Evolutionary conservation across 2,888 invertebrate species (phyloP).

Genomic region (Cartodere bifasciata): DNA sequence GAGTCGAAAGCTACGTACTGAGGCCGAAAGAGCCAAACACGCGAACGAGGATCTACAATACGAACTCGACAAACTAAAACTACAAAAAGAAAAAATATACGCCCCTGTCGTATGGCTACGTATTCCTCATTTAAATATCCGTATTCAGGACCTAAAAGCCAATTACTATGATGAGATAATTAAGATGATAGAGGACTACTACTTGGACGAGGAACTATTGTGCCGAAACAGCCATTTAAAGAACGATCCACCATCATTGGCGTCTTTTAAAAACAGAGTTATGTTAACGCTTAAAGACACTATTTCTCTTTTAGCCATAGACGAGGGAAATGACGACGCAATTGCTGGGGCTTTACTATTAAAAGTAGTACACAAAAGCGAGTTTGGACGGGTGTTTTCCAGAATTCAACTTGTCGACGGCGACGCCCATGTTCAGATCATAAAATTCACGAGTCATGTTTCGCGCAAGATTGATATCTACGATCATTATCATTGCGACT

Average conservation of each 20-base stretch:
- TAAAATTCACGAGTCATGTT: conserved; percentile 22
- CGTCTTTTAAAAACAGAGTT: conserved; percentile 23
- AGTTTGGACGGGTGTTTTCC: conserved; percentile 28
- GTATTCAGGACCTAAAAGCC: conserved; percentile 28
- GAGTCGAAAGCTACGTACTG: conserved; percentile 28
- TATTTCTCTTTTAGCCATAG: conserved; percentile 27
- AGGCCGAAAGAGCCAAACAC: conserved; percentile 23
- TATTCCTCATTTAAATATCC: conserved; percentile 23
- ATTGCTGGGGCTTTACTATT: conserved; percentile 28
- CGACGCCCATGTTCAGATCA: conserved; percentile 25
- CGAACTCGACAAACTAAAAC: conserved; percentile 26
- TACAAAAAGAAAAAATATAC: conserved; percentile 20
- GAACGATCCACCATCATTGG: conserved; percentile 25
- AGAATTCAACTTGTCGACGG: conserved; percentile 26
- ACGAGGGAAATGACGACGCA: conserved; percentile 14
- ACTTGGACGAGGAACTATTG: conserved; percentile 19
- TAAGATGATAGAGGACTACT: conserved; percentile 22
- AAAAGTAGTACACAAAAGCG: conserved; percentile 24
- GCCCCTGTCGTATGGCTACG: conserved; percentile 28
- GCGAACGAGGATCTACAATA: conserved; percentile 26
- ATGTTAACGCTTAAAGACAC: conserved; percentile 25
- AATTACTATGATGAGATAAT: conserved; percentile 22
- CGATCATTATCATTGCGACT: conserved; percentile 25
- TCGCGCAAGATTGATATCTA: conserved; percentile 29
- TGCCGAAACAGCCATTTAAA: conserved; percentile 26